phyloP scores from a whole-genome alignment of 53 echinoderm and acorn worm species.

The Stichopus horrens region DNA sequence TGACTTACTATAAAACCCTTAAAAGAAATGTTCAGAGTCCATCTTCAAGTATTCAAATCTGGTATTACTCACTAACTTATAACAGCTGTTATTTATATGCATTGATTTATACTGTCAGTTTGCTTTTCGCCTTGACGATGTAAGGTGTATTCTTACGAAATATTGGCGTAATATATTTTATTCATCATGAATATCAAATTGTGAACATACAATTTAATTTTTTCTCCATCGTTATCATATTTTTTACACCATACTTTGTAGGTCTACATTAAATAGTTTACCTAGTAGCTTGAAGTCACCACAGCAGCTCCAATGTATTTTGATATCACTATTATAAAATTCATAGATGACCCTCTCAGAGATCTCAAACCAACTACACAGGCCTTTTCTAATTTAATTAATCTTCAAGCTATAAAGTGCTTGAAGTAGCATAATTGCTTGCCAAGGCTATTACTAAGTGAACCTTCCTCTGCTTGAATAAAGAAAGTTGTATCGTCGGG shows the following conservation, averaged over 20 bases:
- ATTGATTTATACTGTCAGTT: too few species aligned
- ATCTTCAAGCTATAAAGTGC: not conserved
- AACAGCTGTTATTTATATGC: too few species aligned
- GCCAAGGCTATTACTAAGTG: not conserved
- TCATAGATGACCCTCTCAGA: not conserved
- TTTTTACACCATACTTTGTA: not conserved
- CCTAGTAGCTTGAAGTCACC: not conserved
- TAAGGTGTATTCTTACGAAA: too few species aligned
- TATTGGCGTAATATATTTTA: too few species aligned
- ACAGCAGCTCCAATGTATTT: not conserved
- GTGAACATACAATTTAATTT: not conserved
- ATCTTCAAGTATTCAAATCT: too few species aligned
- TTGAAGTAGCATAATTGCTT: not conserved
- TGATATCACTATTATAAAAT: not conserved
- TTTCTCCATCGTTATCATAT: not conserved
- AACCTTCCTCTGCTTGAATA: not conserved
- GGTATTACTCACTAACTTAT: too few species aligned
- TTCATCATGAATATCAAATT: too few species aligned
- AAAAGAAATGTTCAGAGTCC: too few species aligned
- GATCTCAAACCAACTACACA: not conserved
- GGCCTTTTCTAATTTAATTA: not conserved
- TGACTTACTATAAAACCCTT: too few species aligned
- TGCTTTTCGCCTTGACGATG: too few species aligned
- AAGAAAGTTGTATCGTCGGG: not conserved
- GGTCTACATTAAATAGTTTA: not conserved